Percentiles rank a stretch among this genome's conserved stretches.
Evolutionary conservation across 2,888 invertebrate species (phyloP).

Genomic region (Podotricha telesiphe): DNA sequence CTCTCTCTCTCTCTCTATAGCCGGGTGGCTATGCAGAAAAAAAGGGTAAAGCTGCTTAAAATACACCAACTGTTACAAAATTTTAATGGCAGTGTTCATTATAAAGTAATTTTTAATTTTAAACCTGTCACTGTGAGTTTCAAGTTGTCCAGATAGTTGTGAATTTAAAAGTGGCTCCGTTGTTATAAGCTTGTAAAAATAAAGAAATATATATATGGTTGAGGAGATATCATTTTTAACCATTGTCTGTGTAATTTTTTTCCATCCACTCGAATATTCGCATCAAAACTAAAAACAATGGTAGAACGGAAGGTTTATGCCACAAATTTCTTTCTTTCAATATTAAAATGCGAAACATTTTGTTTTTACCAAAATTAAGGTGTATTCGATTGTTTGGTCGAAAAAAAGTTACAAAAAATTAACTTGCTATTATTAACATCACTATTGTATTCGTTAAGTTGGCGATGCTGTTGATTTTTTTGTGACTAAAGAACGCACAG

Average conservation of each 20-base stretch:
- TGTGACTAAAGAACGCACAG: not conserved
- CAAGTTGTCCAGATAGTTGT: constrained; percentile 8
- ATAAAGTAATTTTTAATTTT: not conserved
- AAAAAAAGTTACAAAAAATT: constrained; percentile 30
- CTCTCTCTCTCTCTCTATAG: too few species aligned
- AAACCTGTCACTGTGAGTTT: constrained; percentile 12
- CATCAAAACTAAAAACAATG: constrained; percentile 45
- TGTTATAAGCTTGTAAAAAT: constrained; percentile 25
- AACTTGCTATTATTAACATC: constrained; percentile 25
- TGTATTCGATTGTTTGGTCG: constrained; percentile 36
- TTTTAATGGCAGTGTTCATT: constrained; percentile 11
- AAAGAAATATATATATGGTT: constrained; percentile 22
- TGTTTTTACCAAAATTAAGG: constrained; percentile 34
- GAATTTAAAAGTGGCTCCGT: constrained; percentile 2
- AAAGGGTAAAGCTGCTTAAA: too few species aligned
- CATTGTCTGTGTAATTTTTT: constrained; percentile 39
- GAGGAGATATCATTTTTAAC: constrained; percentile 33
- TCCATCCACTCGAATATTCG: constrained; percentile 42
- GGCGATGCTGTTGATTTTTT: constrained; percentile 1
- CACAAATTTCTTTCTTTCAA: constrained; percentile 42
- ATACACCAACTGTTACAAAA: not conserved
- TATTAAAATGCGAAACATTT: constrained; percentile 39
- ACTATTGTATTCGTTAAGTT: constrained; percentile 2
- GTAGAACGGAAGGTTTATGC: constrained; percentile 39
- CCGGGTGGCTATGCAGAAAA: too few species aligned